Evolutionary conservation across 2,797 vertebrate species (phyloP).

Genomic region (Tiaroga cobitis): DNA sequence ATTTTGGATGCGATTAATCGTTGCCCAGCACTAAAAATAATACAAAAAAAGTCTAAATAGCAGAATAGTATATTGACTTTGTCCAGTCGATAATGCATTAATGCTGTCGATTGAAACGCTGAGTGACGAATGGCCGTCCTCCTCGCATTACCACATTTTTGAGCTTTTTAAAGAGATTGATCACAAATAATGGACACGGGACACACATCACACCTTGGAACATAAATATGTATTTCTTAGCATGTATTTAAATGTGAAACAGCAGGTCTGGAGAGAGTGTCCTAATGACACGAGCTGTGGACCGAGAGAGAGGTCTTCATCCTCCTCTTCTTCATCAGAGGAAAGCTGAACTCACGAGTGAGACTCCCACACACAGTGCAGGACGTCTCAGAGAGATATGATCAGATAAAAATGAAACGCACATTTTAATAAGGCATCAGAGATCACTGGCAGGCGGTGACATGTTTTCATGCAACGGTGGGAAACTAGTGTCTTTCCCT

Average conservation of each 20-base stretch:
- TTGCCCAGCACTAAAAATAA: too few species aligned
- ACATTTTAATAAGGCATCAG: slow-evolving; percentile 85
- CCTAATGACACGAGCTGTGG: slow-evolving; percentile 76
- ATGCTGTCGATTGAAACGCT: not conserved
- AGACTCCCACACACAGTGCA: slow-evolving; percentile 74
- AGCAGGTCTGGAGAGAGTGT: slow-evolving; percentile 13
- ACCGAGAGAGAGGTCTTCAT: slow-evolving; percentile 85
- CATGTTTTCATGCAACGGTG: slow-evolving; percentile 87
- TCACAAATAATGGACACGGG: not conserved
- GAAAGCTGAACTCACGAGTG: slow-evolving; percentile 81
- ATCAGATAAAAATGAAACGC: slow-evolving; percentile 42
- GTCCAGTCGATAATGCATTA: not conserved
- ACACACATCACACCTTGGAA: slow-evolving; percentile 1
- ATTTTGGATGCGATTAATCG: too few species aligned
- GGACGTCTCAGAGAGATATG: slow-evolving; percentile 69
- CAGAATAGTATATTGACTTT: too few species aligned
- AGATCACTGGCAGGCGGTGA: slow-evolving; percentile 90
- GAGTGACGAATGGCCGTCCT: not conserved
- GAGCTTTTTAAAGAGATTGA: not conserved
- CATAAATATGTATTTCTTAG: slow-evolving; percentile 38
- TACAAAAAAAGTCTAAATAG: too few species aligned
- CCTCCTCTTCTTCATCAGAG: slow-evolving; percentile 88
- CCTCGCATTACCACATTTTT: not conserved
- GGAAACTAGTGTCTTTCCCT: slow-evolving; percentile 65
- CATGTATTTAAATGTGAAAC: slow-evolving; percentile 25